Conservation (phyloP, 2,797 vertebrate species). For the Molossus alvarezi region DNA sequence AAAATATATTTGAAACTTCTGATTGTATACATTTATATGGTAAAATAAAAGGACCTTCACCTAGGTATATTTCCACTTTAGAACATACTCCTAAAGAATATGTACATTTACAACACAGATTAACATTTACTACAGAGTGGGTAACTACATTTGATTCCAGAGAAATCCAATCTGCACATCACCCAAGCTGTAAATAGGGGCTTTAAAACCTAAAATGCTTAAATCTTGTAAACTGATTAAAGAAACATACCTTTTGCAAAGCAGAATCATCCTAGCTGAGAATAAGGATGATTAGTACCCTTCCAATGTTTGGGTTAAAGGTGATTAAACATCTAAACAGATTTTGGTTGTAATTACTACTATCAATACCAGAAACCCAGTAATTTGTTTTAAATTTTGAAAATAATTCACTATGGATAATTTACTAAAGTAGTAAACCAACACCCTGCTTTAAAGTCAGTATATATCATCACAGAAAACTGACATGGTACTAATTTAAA, state of each 20-base stretch:
- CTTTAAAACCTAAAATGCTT: conserved; percentile 56
- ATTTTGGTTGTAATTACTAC: background rate
- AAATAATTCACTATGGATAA: conserved; percentile 55
- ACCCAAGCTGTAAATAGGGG: conserved; percentile 59
- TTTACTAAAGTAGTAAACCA: conserved; percentile 51
- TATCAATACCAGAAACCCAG: conserved; percentile 22
- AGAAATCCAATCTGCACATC: conserved; percentile 55
- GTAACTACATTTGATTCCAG: conserved; percentile 57
- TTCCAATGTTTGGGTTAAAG: background rate
- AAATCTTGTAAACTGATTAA: conserved; percentile 42
- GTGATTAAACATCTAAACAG: background rate
- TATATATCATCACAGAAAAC: conserved; percentile 16
- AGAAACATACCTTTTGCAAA: conserved; percentile 39
- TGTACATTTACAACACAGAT: conserved; percentile 14
- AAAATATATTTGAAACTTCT: conserved; percentile 71
- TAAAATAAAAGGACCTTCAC: conserved; percentile 69
- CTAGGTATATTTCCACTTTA: conserved; percentile 45
- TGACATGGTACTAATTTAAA: conserved; percentile 14
- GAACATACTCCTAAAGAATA: conserved; percentile 39
- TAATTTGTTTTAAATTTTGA: conserved; percentile 49
- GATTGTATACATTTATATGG: conserved; percentile 20
- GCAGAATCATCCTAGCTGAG: conserved; percentile 39
- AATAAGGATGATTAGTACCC: conserved; percentile 24
- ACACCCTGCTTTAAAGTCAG: background rate
- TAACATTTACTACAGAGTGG: conserved; percentile 50